Evolutionary conservation across 1,140 invertebrate genomes (phyloP), one percentile per base, ranked within the genome.

Genomic region (Drosophila subpulchrella): DNA sequence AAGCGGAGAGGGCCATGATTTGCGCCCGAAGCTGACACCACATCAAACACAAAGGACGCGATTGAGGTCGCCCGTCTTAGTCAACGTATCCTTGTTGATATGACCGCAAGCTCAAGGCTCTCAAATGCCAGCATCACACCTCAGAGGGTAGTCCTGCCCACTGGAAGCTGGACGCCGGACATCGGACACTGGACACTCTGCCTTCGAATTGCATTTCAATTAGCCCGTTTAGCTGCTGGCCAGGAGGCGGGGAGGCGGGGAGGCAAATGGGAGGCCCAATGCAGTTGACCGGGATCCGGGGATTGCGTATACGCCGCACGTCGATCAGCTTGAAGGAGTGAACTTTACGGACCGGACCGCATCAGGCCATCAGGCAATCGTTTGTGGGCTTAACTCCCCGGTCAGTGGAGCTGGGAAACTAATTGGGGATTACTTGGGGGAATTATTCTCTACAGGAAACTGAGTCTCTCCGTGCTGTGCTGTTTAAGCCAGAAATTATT

Each of bases 21-120:
- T 53, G 38, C 17, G 60, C 60, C 60, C 55, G 13, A 60, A 63
- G 55, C 60, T 63, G 62, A 65, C 59, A 47, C 32, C 42, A 66
- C 44, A 72, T 71, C 66, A 68, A 71, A 57, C 68, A 44, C 53
- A 68, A 68, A 72, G 66, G 68, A 71, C 66, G 68, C 66, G 68
- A 72, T 71, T 72, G 68, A 71, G 68, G 66, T 56, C 53, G 36
- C 11, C 20, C 65, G 47, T 50, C 68, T 72, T 72, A 71, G 66
- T 34, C 65, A 58, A 50, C 53, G 68, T 42, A 58, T 72, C 68
- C 68, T 71, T 71, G 68, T 72, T 71, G 68, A 72, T 72, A 36
- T 72, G 44, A 71, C 68, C 68, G 66, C 68, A 72, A 71, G 68
- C 68, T 50, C 65, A 50, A 72, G 68, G 65, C 66, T 71, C 56